Base-by-base conservation (phyloP, 2,113 vertebrate genomes). In the Gadus chalcogrammus region DNA sequence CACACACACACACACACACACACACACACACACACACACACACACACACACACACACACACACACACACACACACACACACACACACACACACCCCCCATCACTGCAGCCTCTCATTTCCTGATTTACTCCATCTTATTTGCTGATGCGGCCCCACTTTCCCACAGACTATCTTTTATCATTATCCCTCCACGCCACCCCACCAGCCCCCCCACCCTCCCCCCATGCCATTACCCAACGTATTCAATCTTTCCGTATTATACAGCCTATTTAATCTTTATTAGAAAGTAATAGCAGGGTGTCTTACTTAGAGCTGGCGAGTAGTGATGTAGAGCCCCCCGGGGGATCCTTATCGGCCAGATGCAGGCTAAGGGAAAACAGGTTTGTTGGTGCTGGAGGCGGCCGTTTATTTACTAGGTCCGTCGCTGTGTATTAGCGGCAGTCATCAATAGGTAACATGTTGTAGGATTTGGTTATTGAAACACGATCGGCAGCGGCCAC, bases 221-320 rank as follows among this genome's bases (percentile, higher is more conserved):
- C 48, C 55, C 12, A 69, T 75, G 65, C 72, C 70, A 78, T 87
- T 81, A 78, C 77, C 71, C 63, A 62, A 63, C 31, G 74, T 61
- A 31, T 58, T 58, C 55, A 58, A 58, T 58, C 55, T 58, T 58
- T 58, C 55, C n/a, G 55, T 58, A 58, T 58, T 58, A 17, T n/a
- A 58, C 55, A 17, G 55, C n/a, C 79, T 77, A 70, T 88, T 80
- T 82, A 69, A 73, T 79, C 78, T 78, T 85, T 79, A 86, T 81
- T 78, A 68, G 24, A 72, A 80, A 71, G 80, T 76, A 79, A 77
- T 79, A 73, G 28, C 76, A 66, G 74, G 31, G 68, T 56, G 81
- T 78, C 61, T 70, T 12, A 73, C 64, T 71, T n/a, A 18, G 61
- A 77, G 79, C 55, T 58, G 70, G 71, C 42, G 81, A 79, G 48